These are phyloP conservation scores for Picathartes gymnocephalus DNA, from an alignment of 2,113 vertebrate genomes.

Conservation along the genomic window DNA sequence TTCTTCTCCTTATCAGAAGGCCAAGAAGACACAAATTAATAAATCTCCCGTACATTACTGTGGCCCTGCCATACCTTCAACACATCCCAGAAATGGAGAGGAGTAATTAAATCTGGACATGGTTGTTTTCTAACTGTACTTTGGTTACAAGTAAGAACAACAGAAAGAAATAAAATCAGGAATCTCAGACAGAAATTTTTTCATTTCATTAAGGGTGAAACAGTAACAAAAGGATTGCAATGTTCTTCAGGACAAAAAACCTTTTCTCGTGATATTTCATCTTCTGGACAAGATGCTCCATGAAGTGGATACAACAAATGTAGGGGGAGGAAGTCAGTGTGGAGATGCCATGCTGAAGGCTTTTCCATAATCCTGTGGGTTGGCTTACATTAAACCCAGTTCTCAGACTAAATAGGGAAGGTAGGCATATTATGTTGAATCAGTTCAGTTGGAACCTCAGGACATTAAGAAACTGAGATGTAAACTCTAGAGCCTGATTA, in stretches of 20 bases:
- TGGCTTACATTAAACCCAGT: not conserved
- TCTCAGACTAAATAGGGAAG: not conserved
- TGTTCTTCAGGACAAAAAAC: not conserved
- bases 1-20: not conserved
- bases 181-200: not conserved
- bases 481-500: not conserved
- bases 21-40: not conserved
- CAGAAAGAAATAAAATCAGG: not conserved
- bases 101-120: not conserved
- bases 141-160: not conserved
- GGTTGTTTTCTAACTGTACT: not conserved
- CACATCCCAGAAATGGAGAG: not conserved
- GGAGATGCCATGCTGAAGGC: not conserved
- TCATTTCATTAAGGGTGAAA: not conserved
- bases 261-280: not conserved
- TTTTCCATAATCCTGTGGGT: not conserved
- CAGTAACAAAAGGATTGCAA: not conserved
- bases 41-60: not conserved
- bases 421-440: not conserved
- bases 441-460: not conserved
- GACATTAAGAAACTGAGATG: not conserved
- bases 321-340: not conserved
- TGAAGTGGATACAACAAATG: not conserved
- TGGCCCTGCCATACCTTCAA: not conserved
- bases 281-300: not conserved